Conservation (phyloP, 2,113 vertebrate species). For the Phalacrocorax brasilianus region DNA sequence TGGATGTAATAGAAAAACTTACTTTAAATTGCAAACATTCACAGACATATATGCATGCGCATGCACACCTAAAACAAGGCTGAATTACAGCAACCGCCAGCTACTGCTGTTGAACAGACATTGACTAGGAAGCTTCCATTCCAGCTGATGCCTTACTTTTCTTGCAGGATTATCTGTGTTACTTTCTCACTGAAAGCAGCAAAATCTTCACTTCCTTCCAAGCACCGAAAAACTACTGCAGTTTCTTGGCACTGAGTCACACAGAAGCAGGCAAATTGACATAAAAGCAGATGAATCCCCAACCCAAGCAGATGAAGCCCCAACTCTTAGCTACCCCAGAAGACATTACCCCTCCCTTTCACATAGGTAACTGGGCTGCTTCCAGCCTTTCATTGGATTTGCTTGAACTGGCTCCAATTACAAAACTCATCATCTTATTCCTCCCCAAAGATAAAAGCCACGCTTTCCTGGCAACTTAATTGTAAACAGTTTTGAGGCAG, state of each 20-base stretch:
- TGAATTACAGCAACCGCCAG: not conserved
- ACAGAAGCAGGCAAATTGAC: not conserved
- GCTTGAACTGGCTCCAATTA: conserved; percentile 9
- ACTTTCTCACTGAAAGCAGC: not conserved
- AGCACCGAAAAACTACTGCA: not conserved
- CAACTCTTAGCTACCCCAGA: not conserved
- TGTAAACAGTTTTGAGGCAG: not conserved
- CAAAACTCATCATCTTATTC: not conserved
- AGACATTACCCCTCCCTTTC: not conserved
- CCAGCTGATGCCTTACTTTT: not conserved
- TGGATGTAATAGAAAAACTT: not conserved
- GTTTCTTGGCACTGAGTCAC: not conserved
- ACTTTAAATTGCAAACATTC: not conserved
- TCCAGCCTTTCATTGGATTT: not conserved
- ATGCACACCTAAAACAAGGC: not conserved
- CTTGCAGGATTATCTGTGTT: not conserved
- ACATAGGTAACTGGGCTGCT: not conserved
- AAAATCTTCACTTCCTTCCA: not conserved
- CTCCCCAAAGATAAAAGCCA: not conserved
- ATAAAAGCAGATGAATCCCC: not conserved
- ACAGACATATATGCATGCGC: not conserved
- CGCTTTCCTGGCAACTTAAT: not conserved
- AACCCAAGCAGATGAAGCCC: not conserved
- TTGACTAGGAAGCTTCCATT: not conserved
- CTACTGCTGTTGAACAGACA: not conserved